Percentiles rank a stretch among this genome's conserved stretches.
Evolutionary conservation across 2,888 invertebrate species (phyloP).

Genomic region (Pegoplata infirma): DNA sequence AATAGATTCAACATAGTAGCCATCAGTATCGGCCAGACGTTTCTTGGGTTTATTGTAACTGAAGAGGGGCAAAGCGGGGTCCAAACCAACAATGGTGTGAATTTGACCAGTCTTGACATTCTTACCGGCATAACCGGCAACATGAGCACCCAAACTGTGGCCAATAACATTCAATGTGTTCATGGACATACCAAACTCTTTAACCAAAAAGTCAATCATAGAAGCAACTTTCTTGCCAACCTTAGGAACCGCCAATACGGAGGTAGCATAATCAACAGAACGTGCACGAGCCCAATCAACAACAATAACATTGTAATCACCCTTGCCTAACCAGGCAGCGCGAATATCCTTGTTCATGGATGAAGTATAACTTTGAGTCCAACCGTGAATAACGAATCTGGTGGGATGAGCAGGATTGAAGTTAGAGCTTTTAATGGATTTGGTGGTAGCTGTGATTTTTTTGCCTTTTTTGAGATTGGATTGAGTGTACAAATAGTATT

Average conservation of each 20-base stretch:
- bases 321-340: slow-evolving; percentile 80
- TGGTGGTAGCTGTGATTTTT: slow-evolving; percentile 62
- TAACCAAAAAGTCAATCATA: slow-evolving; percentile 76
- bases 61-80: slow-evolving; percentile 77
- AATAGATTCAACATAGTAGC: slow-evolving; percentile 74
- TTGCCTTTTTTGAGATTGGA: slow-evolving; percentile 67
- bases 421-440: slow-evolving; percentile 60
- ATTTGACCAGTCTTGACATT: slow-evolving; percentile 80
- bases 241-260: slow-evolving; percentile 77
- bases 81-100: too few species aligned
- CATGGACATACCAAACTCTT: slow-evolving; percentile 78
- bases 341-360: slow-evolving; percentile 70
- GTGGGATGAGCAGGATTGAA: slow-evolving; percentile 66
- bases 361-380: slow-evolving; percentile 78
- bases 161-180: slow-evolving; percentile 80
- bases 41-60: slow-evolving; percentile 66
- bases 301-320: slow-evolving; percentile 81
- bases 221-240: too few species aligned
- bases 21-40: slow-evolving; percentile 70
- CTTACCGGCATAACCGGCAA: slow-evolving; percentile 81
- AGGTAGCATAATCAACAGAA: slow-evolving; percentile 80
- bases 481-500: slow-evolving; percentile 69
- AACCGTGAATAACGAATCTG: slow-evolving; percentile 79
- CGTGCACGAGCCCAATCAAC: slow-evolving; percentile 81
- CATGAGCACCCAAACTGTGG: too few species aligned